Evolutionary conservation across 2,888 invertebrate species (phyloP), one percentile per base, ranked within the genome.

Genomic region (Allygus modestus): DNA sequence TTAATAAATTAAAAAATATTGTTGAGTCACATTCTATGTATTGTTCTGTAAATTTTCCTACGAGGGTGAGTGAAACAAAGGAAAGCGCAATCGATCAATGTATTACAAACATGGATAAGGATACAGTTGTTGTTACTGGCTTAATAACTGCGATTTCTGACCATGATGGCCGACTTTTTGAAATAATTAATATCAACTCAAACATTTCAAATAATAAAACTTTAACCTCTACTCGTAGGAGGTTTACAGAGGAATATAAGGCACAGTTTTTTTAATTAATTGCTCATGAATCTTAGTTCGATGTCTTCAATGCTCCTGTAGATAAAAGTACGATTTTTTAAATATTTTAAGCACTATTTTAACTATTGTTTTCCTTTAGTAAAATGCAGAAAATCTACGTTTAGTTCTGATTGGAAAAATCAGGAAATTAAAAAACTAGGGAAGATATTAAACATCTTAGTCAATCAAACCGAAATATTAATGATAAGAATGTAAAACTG

Each of bases 11-110:
- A 54, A 54, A 4, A 54, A 54, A 54, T 54, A 54, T 54, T 54
- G 54, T 54, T 54, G 17, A 15, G 54, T 54, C 54, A 54, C 54
- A 54, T 54, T 54, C 54, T 5, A 54, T 54, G 54, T 54, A 54
- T 54, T 54, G 4, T 15, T 54, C 54, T 54, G 54, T 54, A 54
- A 54, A 54, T 23, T 54, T 15, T 54, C 23, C 54, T 54, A 54
- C 4, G 54, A 54, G 54, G 54, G 23, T 54, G 5, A 7, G n/a
- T 54, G 54, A 54, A 54, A 54, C 23, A 54, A 54, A 54, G 23
- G 54, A 54, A 54, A 54, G 54, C 12, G 17, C 54, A 5, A 54
- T 15, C 4, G 54, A 54, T 54, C 54, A 54, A 23, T 54, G 2
- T 9, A 54, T 54, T 15, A 54, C 54, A 20, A 54, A 54, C 12